phyloP scores from a whole-genome alignment of 2,888 invertebrate genomes.

The Allygus modestus region DNA sequence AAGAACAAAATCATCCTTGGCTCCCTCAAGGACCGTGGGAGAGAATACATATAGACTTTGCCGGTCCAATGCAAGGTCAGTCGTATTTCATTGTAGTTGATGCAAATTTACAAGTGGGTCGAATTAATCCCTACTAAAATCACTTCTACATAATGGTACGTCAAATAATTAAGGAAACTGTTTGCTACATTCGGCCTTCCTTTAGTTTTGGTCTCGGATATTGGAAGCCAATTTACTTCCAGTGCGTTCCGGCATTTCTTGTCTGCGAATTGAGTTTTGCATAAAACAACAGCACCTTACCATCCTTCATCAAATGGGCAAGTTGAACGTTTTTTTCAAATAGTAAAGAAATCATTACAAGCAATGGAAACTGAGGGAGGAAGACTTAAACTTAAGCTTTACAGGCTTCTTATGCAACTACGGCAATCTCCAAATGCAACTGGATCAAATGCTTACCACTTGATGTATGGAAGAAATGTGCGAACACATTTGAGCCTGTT shows the following conservation, averaged over 20 bases:
- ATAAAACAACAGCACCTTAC: conserved; percentile 59
- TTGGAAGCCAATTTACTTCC: conserved; percentile 59
- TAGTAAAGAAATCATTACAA: conserved; percentile 54
- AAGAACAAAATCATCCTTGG: conserved; percentile 16
- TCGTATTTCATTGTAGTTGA: conserved; percentile 61
- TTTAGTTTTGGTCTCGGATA: conserved; percentile 60
- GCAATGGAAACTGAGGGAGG: conserved; percentile 20
- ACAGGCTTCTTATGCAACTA: conserved; percentile 2
- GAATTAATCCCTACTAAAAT: conserved; percentile 56
- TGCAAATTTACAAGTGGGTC: conserved; percentile 61
- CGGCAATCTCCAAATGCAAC: conserved; percentile 22
- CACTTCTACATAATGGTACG: conserved; percentile 29
- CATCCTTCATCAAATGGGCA: conserved; percentile 64
- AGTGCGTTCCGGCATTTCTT: conserved; percentile 51
- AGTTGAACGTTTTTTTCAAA: conserved; percentile 58
- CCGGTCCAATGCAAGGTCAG: conserved; percentile 56
- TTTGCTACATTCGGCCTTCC: conserved; percentile 53
- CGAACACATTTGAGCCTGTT: background rate
- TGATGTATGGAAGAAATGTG: too few species aligned
- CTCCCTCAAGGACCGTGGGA: background rate
- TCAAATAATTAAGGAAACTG: conserved; percentile 36
- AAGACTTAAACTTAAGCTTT: background rate
- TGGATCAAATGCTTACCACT: conserved; percentile 13
- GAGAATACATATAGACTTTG: conserved; percentile 34
- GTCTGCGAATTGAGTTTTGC: conserved; percentile 38